Base-by-base conservation (phyloP, 1,140 invertebrate species). In the Drosophila lacteicornis region DNA sequence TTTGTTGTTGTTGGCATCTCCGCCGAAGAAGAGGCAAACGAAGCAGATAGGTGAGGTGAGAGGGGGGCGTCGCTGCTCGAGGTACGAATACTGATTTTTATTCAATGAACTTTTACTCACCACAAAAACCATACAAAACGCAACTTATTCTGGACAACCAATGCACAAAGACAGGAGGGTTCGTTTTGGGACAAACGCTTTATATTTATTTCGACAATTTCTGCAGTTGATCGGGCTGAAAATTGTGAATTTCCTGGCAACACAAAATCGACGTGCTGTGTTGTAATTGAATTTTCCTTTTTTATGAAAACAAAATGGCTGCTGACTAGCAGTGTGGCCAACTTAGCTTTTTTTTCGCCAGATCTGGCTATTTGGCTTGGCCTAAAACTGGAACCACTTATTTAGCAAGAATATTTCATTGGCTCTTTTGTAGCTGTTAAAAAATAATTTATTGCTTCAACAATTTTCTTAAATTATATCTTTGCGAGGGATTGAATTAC, bases 31-130 rank as follows among this genome's bases (percentile, higher is more conserved):
- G 45, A 76, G 47, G 65, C 43, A 36, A 13, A 62, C 62, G 33
- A 55, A 36, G 38, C 42, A 43, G 6, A 30, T 2, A 55, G 62
- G 49, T 25, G 25, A n/a, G 62, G 43, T 17, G 40, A 42, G 47
- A 36, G 49, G 49, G 45, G 67, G 22, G n/a, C 30, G 40, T 67
- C 67, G 67, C 49, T 55, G 67, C 51, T 82, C 67, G 66, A 51
- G 27, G 77, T 60, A 80, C 66, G 53, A 59, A 43, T 70, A 68
- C 62, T 55, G 49, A 56, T 63, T 70, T 76, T 82, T 83, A 70
- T 78, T 85, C 82, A 85, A 85, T 85, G 82, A 82, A 85, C 74
- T 75, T 81, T 79, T 85, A 85, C 82, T 85, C 69, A 85, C 82
- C 82, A 82, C 57, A 43, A 36, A 85, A 86, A 81, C 82, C 79